These are phyloP conservation scores for Pemphigus obesinymphae DNA, from an alignment of 1,140 invertebrate genomes.

Conservation along the genomic window DNA sequence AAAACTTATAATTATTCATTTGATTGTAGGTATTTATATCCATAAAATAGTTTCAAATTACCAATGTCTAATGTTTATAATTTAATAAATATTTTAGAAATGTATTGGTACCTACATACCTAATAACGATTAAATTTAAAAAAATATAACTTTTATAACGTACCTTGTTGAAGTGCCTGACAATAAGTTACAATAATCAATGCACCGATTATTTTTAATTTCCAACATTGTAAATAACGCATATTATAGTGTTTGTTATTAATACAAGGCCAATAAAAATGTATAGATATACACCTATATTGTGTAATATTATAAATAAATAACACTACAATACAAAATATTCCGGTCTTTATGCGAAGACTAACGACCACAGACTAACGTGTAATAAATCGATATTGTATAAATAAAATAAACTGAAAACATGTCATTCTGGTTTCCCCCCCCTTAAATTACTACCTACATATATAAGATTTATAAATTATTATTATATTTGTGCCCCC, in stretches of 20 bases:
- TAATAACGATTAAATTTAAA: background rate
- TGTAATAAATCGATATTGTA: background rate
- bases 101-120: background rate
- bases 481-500: background rate
- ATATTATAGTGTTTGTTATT: background rate
- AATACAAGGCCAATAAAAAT: background rate
- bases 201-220: background rate
- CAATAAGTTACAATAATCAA: background rate
- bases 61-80: background rate
- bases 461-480: background rate
- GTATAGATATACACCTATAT: background rate
- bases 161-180: conserved; percentile 23
- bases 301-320: background rate
- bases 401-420: background rate
- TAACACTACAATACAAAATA: background rate
- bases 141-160: background rate
- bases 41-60: too few species aligned
- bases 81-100: background rate
- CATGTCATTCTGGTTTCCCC: conserved; percentile 15
- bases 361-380: background rate
- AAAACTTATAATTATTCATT: too few species aligned
- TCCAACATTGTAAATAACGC: background rate
- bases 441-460: background rate
- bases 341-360: background rate
- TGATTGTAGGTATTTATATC: too few species aligned